Evolutionary conservation across 2,797 vertebrate species (phyloP).

Genomic region (Centroberyx gerrardi): DNA sequence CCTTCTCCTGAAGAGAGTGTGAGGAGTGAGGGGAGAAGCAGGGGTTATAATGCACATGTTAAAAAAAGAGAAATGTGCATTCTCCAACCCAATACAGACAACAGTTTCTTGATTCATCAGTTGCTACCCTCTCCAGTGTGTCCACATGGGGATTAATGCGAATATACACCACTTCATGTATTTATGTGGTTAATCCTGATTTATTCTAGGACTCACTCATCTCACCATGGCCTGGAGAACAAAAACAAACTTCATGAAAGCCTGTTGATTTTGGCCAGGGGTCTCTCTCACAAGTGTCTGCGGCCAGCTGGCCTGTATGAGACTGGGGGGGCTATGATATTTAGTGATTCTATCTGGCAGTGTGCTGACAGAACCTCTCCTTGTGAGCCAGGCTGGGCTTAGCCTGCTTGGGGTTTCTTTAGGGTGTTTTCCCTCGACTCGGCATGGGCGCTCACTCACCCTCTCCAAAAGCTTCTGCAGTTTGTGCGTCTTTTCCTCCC

Average conservation of each 20-base stretch:
- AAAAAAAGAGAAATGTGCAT: neutral
- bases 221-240: conserved; percentile 62
- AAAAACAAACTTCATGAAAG: conserved; percentile 83
- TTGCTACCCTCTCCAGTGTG: conserved; percentile 37
- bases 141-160: conserved; percentile 58
- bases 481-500: conserved; percentile 97
- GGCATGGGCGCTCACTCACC: conserved; percentile 83
- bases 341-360: conserved; percentile 77
- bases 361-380: conserved; percentile 74
- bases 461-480: conserved; percentile 98
- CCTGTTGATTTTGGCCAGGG: conserved; percentile 75
- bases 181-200: conserved; percentile 78
- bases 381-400: conserved; percentile 54
- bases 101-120: conserved; percentile 37
- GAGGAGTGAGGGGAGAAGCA: neutral
- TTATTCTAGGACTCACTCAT: conserved; percentile 77
- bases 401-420: conserved; percentile 52
- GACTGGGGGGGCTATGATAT: conserved; percentile 68
- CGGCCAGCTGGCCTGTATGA: conserved; percentile 73
- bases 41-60: neutral
- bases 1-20: conserved; percentile 90
- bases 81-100: conserved; percentile 46
- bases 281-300: conserved; percentile 72
- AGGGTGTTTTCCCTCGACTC: conserved; percentile 58
- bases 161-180: conserved; percentile 74